Base-by-base conservation (phyloP, 2,113 vertebrate species). In the Sciurus niger region DNA sequence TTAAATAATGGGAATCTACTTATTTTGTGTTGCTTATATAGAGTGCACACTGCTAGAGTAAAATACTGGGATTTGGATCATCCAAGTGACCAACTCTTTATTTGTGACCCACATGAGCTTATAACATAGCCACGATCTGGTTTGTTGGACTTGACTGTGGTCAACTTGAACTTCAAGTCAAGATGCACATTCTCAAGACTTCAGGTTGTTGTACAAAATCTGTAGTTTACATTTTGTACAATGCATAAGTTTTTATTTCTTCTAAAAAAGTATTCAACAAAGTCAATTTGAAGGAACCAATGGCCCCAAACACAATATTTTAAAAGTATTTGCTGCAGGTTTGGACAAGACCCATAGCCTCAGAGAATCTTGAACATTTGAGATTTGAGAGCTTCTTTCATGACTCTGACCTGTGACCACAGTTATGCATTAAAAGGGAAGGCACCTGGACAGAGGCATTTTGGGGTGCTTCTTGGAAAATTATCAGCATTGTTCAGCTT, bases 211-310 rank as follows among this genome's bases (percentile, higher is more conserved):
- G 8, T 84, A 80, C 37, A 37, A 37, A 37, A 37, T 86, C 78
- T 79, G 30, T 4, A 83, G 68, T 73, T 96, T 83, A 73, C 2
- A 67, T 88, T 95, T 95, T 95, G 82, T 73, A 18, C 55, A 90
- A 55, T 90, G 14, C 46, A 84, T 72, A 65, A 4, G 2, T 46
- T 92, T 96, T 94, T 87, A 76, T 95, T 93, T 96, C 34, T 67
- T 89, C 55, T 72, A 89, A 95, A 16, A 93, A 90, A 96, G 51
- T 87, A n/a, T 13, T 83, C 13, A 93, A 87, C 53, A 60, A 67
- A 94, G 30, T 78, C 32, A 70, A 2, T 85, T 82, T 94, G 82
- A 94, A 96, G 94, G 82, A 88, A 89, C 85, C 46, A 88, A 77
- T 46, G 43, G 32, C 18, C 58, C 25, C 24, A 89, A 89, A 77